Conservation (phyloP, 2,113 vertebrate genomes). For the Neodon shergylaensis region DNA sequence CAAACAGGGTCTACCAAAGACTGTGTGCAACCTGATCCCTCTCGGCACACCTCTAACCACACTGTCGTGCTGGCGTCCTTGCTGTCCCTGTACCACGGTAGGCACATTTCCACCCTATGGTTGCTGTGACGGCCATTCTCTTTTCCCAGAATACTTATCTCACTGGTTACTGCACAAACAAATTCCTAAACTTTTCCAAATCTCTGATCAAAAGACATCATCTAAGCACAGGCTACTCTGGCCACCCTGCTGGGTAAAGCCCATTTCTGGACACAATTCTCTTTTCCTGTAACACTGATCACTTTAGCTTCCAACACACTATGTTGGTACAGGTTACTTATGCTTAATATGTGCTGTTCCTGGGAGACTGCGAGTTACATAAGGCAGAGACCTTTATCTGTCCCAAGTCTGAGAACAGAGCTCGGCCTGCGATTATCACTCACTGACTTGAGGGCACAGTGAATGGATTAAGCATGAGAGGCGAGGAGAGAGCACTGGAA, state of each 20-base stretch:
- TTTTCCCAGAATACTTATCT: not conserved
- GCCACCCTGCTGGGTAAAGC: not conserved
- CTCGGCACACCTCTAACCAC: not conserved
- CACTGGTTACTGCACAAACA: not conserved
- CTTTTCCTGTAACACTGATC: not conserved
- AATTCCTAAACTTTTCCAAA: not conserved
- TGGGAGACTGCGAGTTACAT: not conserved
- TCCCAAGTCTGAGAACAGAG: not conserved
- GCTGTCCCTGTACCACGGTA: not conserved
- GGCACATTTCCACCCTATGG: not conserved
- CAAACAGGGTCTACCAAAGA: not conserved
- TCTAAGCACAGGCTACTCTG: not conserved
- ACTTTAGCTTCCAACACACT: not conserved
- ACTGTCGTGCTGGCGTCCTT: not conserved
- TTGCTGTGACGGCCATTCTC: not conserved
- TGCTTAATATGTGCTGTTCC: not conserved
- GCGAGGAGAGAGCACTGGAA: constrained; percentile 2
- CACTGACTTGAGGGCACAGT: not conserved
- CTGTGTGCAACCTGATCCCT: not conserved
- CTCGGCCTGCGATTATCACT: not conserved
- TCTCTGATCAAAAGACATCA: not conserved
- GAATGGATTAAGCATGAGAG: not conserved
- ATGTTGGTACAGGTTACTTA: not conserved
- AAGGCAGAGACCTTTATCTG: not conserved
- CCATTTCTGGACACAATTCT: not conserved